phyloP scores from a whole-genome alignment of 2,797 vertebrate species.

The Crypturellus tataupa region DNA sequence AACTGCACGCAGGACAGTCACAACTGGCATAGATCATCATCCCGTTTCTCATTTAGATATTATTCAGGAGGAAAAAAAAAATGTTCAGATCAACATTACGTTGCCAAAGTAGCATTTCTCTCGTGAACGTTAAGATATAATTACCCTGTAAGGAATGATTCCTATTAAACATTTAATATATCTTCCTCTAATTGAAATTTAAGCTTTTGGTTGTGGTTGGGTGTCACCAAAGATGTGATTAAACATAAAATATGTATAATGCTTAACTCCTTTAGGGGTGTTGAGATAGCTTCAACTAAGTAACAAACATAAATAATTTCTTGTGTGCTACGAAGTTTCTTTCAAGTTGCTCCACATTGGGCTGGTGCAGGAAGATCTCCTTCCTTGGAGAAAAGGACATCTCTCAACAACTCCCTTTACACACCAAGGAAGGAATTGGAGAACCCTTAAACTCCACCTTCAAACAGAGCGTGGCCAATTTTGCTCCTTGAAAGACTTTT shows the following conservation, averaged over 20 bases:
- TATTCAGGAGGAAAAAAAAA: not conserved
- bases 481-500: too few relatives aligned
- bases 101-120: not conserved
- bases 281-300: conserved; percentile 34
- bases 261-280: conserved; percentile 56
- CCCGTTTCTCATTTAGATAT: not conserved
- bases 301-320: conserved; percentile 50
- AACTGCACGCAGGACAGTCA: not conserved
- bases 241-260: conserved; percentile 76
- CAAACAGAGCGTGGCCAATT: not conserved
- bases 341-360: not conserved
- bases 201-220: conserved; percentile 69
- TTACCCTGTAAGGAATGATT: conserved; percentile 63
- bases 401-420: not conserved
- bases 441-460: not conserved
- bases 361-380: not conserved
- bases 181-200: conserved; percentile 73
- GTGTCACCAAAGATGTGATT: conserved; percentile 74
- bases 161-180: conserved; percentile 70
- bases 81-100: not conserved
- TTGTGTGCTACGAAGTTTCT: not conserved
- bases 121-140: conserved; percentile 46
- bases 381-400: not conserved
- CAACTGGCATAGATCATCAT: not conserved
- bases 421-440: not conserved